phyloP scores from a whole-genome alignment of 2,113 vertebrate genomes.

The Theristicus caerulescens region DNA sequence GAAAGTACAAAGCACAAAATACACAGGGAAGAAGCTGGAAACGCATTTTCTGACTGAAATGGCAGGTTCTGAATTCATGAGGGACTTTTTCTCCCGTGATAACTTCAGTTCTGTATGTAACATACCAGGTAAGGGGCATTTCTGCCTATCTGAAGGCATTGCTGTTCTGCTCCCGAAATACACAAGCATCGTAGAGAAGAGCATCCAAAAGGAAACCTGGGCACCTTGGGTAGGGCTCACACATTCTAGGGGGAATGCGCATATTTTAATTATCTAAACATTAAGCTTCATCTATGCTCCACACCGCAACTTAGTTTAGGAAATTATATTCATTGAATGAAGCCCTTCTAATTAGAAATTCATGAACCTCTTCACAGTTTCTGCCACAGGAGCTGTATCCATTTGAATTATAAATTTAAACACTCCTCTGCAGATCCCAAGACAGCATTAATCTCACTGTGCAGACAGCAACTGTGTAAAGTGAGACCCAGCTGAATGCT shows the following conservation, averaged over 20 bases:
- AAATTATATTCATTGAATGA: constrained; percentile 28
- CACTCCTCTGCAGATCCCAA: background rate
- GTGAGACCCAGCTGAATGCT: background rate
- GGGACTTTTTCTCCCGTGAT: background rate
- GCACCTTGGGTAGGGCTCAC: background rate
- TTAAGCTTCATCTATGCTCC: background rate
- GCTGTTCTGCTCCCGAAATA: background rate
- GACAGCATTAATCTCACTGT: background rate
- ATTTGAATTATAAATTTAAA: constrained; percentile 40
- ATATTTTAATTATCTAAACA: background rate
- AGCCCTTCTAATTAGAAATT: constrained; percentile 14
- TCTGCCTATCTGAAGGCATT: background rate
- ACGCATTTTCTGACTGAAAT: background rate
- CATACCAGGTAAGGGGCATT: background rate
- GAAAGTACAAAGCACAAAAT: background rate
- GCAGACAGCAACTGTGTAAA: background rate
- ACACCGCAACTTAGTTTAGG: background rate
- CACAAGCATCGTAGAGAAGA: background rate
- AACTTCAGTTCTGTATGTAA: background rate
- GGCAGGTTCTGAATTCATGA: background rate
- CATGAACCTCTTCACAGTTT: background rate
- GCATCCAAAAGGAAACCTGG: background rate
- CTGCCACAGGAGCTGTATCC: background rate
- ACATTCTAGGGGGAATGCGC: background rate
- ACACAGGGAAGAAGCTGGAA: background rate